phyloP scores from a whole-genome alignment of 2,888 invertebrate genomes.

The Cenopis cana region DNA sequence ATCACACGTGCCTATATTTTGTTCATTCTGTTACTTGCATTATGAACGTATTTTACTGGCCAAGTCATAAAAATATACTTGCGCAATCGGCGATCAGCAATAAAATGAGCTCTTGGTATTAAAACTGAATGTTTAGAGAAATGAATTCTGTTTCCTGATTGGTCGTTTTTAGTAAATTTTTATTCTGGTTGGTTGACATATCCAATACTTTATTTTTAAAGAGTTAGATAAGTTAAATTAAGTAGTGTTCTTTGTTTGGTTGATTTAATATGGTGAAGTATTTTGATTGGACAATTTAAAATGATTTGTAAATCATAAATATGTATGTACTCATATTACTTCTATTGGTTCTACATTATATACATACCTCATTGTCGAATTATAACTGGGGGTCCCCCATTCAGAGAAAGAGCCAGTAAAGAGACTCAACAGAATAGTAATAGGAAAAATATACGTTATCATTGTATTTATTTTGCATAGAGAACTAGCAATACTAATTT shows the following conservation, averaged over 20 bases:
- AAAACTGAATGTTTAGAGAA: too few relatives aligned
- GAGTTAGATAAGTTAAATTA: too few relatives aligned
- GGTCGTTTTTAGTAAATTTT: too few relatives aligned
- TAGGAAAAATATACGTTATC: neutral
- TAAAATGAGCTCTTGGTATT: slow-evolving; percentile 18
- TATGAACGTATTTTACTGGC: neutral
- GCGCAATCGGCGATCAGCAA: neutral
- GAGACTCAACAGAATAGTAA: neutral
- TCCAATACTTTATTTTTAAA: too few relatives aligned
- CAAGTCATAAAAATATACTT: neutral
- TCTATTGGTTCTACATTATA: too few relatives aligned
- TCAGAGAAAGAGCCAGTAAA: neutral
- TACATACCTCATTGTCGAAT: neutral
- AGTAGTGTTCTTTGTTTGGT: too few relatives aligned
- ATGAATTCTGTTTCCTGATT: too few relatives aligned
- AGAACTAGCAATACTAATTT: neutral
- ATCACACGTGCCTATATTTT: neutral
- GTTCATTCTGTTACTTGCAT: neutral
- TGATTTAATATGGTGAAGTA: too few relatives aligned
- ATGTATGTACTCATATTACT: too few relatives aligned
- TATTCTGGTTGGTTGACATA: too few relatives aligned
- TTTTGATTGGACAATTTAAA: too few relatives aligned
- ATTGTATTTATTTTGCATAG: neutral
- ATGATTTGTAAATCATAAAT: too few relatives aligned
- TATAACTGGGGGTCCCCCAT: neutral